Base-by-base conservation (phyloP, 2,797 vertebrate species). In the Nasua narica region DNA sequence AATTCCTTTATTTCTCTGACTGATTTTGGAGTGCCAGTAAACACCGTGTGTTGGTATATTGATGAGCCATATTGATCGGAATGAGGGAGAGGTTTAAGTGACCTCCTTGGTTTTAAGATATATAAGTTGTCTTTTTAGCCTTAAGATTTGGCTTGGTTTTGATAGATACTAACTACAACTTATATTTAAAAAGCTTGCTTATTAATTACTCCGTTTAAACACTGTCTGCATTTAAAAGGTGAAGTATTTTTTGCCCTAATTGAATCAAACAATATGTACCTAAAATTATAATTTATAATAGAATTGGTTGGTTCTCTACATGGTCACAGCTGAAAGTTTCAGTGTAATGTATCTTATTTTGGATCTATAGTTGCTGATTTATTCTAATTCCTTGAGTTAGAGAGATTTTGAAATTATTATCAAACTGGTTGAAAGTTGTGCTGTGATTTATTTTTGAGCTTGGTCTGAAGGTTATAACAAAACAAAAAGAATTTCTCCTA, bases 121-220 rank as follows among this genome's bases (percentile, higher is more conserved):
- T 90, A 83, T 87, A 90, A 89, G 14, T 72, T 91, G 23, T n/a
- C 48, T 91, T 87, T 87, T 87, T 77, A 85, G 81, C 58, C 14
- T 52, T 95, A 46, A 72, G 19, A 62, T 92, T 82, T 94, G 85
- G 35, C 35, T 96, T 87, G 37, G 14, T 97, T 94, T 94, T 94
- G 43, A 78, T 92, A 85, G n/a, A 27, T 92, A 86, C 13, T 95
- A 79, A 18, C 48, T 87, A 50, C 13, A 90, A 76, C 15, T 95
- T 43, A 54, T 16, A 89, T 91, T 95, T 89, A 62, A 94, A 95
- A 96, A 86, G 32, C 9, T 91, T 96, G 21, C 13, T 89, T 96
- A 56, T 81, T 95, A 82, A 43, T 84, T 94, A 87, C 25, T 95
- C 43, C 54, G 0, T 94, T 96, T 95, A 93, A 96, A 69, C 8